These are phyloP conservation scores for Drosophila borborema DNA, from an alignment of 2,888 invertebrate genomes.

Conservation along the genomic window DNA sequence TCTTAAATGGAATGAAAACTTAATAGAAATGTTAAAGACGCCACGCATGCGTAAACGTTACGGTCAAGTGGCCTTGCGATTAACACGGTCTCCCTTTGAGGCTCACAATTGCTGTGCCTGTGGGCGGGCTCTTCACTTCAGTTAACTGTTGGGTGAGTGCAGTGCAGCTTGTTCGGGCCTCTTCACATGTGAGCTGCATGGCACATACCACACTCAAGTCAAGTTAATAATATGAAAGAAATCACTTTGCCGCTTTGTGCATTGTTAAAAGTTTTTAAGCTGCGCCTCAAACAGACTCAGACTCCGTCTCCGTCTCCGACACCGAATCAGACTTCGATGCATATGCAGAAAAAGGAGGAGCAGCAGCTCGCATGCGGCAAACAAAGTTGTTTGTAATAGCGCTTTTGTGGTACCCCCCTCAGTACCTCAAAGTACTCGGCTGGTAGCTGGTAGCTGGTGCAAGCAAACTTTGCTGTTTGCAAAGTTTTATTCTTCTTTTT, in stretches of 20 bases:
- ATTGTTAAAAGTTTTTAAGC: slow-evolving; percentile 82
- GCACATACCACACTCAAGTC: slow-evolving; percentile 67
- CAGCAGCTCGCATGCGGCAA: slow-evolving; percentile 64
- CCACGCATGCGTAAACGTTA: slow-evolving; percentile 71
- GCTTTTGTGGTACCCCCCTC: slow-evolving; percentile 65
- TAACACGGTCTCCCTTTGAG: slow-evolving; percentile 13
- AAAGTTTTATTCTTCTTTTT: slow-evolving; percentile 46
- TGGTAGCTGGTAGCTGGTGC: slow-evolving; percentile 42
- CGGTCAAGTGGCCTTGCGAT: slow-evolving; percentile 67
- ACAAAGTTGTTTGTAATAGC: slow-evolving; percentile 81
- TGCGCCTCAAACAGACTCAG: slow-evolving; percentile 73
- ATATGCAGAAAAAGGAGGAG: slow-evolving; percentile 9
- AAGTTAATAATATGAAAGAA: slow-evolving; percentile 83
- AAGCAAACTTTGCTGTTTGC: slow-evolving; percentile 76
- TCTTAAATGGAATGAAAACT: slow-evolving; percentile 10
- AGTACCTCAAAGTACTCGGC: slow-evolving; percentile 40
- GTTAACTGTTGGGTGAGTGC: slow-evolving; percentile 36
- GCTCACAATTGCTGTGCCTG: not conserved
- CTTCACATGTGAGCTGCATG: slow-evolving; percentile 41
- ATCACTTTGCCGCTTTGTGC: slow-evolving; percentile 82
- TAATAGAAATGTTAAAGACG: slow-evolving; percentile 40
- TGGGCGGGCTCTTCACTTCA: slow-evolving; percentile 30
- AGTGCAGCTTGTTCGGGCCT: slow-evolving; percentile 7
- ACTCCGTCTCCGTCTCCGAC: slow-evolving; percentile 4
- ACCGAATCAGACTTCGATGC: slow-evolving; percentile 27